These are phyloP conservation scores for Mylabris phalerata DNA, from an alignment of 1,140 invertebrate species.

Conservation along the genomic window DNA sequence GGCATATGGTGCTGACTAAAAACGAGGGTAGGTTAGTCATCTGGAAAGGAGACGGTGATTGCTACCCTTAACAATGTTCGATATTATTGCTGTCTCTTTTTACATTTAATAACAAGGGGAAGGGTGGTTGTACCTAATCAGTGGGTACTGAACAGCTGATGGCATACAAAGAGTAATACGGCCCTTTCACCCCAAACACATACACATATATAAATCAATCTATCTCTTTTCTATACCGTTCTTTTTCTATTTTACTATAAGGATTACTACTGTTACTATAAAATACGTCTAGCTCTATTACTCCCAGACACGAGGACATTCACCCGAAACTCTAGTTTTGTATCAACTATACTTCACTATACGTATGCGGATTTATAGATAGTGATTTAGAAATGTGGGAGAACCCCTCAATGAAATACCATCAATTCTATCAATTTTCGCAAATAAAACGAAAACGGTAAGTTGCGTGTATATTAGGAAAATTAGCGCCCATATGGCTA, in stretches of 20 bases:
- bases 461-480: too few species aligned
- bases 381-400: too few species aligned
- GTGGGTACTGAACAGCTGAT: constrained; percentile 18
- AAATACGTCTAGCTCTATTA: constrained; percentile 2
- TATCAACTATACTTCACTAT: neutral
- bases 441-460: too few species aligned
- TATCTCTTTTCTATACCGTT: too few species aligned
- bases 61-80: constrained; percentile 8
- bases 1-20: constrained; percentile 11
- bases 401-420: too few species aligned
- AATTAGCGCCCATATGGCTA: too few species aligned
- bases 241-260: too few species aligned
- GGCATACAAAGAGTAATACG: constrained; percentile 6
- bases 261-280: too few species aligned
- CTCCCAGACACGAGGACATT: constrained; percentile 14
- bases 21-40: constrained; percentile 7
- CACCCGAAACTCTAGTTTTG: constrained; percentile 12
- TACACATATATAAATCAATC: too few species aligned
- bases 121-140: constrained; percentile 12
- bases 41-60: constrained; percentile 9
- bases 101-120: constrained; percentile 15
- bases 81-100: constrained; percentile 5
- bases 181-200: constrained; percentile 8
- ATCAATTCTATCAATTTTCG: too few species aligned
- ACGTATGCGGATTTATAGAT: too few species aligned